Conservation (phyloP, 2,797 vertebrate species). For the Darevskia mixta region DNA sequence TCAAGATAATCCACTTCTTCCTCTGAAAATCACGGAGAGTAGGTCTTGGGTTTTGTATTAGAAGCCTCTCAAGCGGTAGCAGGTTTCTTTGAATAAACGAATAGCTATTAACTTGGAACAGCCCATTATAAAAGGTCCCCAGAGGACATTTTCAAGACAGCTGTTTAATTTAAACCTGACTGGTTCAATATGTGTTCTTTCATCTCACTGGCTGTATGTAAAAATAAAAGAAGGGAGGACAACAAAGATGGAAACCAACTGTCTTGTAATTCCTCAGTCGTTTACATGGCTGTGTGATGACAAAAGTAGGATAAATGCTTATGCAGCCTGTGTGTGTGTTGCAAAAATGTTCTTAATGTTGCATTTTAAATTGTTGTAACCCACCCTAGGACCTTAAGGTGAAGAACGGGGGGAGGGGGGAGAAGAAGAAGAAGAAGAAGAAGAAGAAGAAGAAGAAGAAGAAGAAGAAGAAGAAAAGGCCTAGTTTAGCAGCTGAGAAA, state of each 20-base stretch:
- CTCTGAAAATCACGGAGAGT: background rate
- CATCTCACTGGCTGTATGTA: conserved; percentile 5
- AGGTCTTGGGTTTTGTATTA: background rate
- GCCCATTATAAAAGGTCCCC: background rate
- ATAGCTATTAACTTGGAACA: conserved; percentile 31
- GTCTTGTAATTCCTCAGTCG: conserved; percentile 2
- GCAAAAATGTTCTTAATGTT: too few relatives aligned
- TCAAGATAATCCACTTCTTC: too few relatives aligned
- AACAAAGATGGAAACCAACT: conserved; percentile 28
- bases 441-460: too few relatives aligned
- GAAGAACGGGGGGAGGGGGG: too few relatives aligned
- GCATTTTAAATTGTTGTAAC: too few relatives aligned
- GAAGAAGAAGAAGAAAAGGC: too few relatives aligned
- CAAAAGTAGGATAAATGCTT: background rate
- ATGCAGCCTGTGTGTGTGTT: background rate
- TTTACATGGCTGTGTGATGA: background rate
- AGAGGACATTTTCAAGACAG: conserved; percentile 11
- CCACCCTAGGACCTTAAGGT: too few relatives aligned
- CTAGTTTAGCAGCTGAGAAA: conserved; percentile 13
- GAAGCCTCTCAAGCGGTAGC: conserved; percentile 3
- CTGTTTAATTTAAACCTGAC: conserved; percentile 36
- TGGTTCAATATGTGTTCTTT: conserved; percentile 17
- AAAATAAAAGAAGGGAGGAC: conserved; percentile 2
- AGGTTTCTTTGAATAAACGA: conserved; percentile 16
- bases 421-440: too few relatives aligned